Evolutionary conservation across 53 echinoderm and acorn worm species (phyloP).

Genomic region (Arbacia lixula): DNA sequence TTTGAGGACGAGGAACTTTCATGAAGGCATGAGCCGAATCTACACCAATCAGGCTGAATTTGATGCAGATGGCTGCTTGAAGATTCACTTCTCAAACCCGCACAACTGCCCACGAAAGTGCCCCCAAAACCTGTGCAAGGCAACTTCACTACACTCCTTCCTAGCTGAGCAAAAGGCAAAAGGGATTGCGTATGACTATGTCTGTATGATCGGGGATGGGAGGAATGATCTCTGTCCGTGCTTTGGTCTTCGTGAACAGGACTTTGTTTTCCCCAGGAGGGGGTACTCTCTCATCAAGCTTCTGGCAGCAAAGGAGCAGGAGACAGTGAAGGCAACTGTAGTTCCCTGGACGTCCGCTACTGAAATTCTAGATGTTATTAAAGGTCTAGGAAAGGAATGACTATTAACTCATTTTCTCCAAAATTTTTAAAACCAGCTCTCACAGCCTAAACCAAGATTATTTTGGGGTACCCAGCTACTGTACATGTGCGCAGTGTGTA

Average conservation of each 20-base stretch:
- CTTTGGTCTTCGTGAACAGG: slow-evolving; percentile 59
- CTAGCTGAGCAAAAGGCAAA: slow-evolving; percentile 40
- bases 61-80: slow-evolving; percentile 64
- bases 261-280: slow-evolving; percentile 85
- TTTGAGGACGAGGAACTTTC: slow-evolving; percentile 51
- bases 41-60: slow-evolving; percentile 92
- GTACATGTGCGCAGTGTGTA: too few species aligned
- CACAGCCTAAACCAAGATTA: too few species aligned
- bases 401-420: too few species aligned
- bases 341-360: slow-evolving; percentile 73
- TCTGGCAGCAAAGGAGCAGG: slow-evolving; percentile 53
- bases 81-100: slow-evolving; percentile 73
- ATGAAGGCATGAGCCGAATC: slow-evolving; percentile 44
- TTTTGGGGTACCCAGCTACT: too few species aligned
- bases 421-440: too few species aligned
- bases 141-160: slow-evolving; percentile 59
- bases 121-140: slow-evolving; percentile 90
- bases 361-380: slow-evolving; percentile 30
- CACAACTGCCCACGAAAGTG: slow-evolving; percentile 76
- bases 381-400: too few species aligned
- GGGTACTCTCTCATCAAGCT: slow-evolving; percentile 74
- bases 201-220: slow-evolving; percentile 89
- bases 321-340: slow-evolving; percentile 55
- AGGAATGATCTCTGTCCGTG: slow-evolving; percentile 92
- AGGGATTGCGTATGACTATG: slow-evolving; percentile 68